Conservation (phyloP, 2,888 invertebrate genomes). For the Nipponacmea schrenckii region DNA sequence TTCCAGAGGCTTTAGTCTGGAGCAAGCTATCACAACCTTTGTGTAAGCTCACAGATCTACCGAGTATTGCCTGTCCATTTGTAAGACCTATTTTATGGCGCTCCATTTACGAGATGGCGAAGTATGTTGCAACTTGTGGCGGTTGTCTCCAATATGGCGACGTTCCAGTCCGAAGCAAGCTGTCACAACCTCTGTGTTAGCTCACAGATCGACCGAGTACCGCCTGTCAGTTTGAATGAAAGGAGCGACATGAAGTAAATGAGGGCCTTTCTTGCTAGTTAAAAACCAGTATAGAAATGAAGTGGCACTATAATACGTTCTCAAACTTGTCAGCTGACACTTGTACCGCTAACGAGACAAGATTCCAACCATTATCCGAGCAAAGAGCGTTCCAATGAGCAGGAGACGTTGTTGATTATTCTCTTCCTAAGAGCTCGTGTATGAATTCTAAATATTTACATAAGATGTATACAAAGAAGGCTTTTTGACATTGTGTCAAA, state of each 20-base stretch:
- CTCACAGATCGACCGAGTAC: not conserved
- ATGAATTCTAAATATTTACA: slow-evolving; percentile 22
- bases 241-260: not conserved
- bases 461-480: slow-evolving; percentile 2
- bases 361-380: slow-evolving; percentile 1
- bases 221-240: not conserved
- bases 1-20: no score
- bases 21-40: no score
- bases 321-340: slow-evolving; percentile 1
- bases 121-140: no score
- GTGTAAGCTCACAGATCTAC: no score
- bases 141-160: no score
- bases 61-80: no score
- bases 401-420: not conserved
- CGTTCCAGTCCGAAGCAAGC: no score
- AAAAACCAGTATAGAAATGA: slow-evolving; percentile 1
- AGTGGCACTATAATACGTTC: not conserved
- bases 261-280: slow-evolving; percentile 2
- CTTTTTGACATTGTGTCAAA: no score
- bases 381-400: slow-evolving; percentile 5
- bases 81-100: no score
- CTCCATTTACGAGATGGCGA: no score
- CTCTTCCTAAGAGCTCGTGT: slow-evolving; percentile 13
- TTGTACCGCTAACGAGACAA: not conserved
- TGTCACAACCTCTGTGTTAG: no score